Evolutionary conservation across 2,888 invertebrate genomes (phyloP).

Genomic region (Microctonus hyperodae): DNA sequence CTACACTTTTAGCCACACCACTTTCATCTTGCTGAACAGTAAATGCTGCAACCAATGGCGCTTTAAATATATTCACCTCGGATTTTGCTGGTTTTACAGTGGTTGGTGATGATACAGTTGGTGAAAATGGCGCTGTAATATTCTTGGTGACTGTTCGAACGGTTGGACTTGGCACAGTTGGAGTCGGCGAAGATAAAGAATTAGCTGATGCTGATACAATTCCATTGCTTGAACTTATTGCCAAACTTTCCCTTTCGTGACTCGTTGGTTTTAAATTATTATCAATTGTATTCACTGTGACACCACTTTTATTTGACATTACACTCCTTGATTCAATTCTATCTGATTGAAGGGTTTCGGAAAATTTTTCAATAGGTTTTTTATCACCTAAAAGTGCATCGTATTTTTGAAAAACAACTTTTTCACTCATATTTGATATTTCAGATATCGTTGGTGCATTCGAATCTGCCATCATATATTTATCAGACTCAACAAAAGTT

Average conservation of each 20-base stretch:
- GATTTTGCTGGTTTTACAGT: conserved; percentile 64
- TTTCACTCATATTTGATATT: conserved; percentile 31
- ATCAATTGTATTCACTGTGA: conserved; percentile 27
- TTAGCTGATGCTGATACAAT: conserved; percentile 48
- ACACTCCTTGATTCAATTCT: conserved; percentile 41
- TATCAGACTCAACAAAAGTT: conserved; percentile 53
- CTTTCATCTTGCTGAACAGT: conserved; percentile 84
- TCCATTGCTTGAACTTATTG: conserved; percentile 52
- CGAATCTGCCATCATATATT: conserved; percentile 42
- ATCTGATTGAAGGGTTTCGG: conserved; percentile 41
- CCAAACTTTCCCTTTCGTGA: conserved; percentile 47
- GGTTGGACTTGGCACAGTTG: conserved; percentile 44
- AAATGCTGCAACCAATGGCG: conserved; percentile 84
- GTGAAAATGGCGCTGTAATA: conserved; percentile 21
- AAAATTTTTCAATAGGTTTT: conserved; percentile 40
- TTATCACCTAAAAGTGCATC: conserved; percentile 43
- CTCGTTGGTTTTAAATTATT: conserved; percentile 40
- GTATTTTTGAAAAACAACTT: conserved; percentile 41
- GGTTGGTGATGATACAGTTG: conserved; percentile 43
- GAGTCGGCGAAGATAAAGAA: conserved; percentile 49
- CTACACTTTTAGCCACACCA: conserved; percentile 80
- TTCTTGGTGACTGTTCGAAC: conserved; percentile 16
- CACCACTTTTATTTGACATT: conserved; percentile 34
- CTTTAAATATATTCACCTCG: conserved; percentile 81
- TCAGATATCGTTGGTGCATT: conserved; percentile 22